Conservation (phyloP, 2,888 invertebrate species). For the Andrena praecox region DNA sequence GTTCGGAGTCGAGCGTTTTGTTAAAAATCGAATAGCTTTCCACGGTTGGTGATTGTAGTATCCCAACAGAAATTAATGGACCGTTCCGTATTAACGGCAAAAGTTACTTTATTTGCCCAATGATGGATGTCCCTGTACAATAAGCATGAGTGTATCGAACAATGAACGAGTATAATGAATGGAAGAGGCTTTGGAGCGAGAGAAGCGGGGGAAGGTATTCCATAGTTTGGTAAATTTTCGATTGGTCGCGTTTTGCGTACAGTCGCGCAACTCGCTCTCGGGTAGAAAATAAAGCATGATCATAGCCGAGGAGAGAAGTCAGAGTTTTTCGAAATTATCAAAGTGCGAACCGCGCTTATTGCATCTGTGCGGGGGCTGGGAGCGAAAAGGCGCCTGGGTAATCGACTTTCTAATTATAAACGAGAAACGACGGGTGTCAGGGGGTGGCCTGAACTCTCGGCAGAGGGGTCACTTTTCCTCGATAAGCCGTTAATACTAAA, state of each 20-base stretch:
- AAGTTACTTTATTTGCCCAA: conserved; percentile 35
- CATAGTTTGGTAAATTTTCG: conserved; percentile 16
- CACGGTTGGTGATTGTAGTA: conserved; percentile 4
- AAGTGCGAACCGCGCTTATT: conserved; percentile 37
- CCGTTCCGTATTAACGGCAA: conserved; percentile 6
- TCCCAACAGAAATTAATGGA: conserved; percentile 26
- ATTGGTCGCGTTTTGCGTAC: conserved; percentile 7
- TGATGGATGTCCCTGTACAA: conserved; percentile 32
- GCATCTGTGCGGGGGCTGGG: conserved; percentile 5
- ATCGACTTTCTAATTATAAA: conserved; percentile 72
- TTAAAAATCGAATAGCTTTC: conserved; percentile 37
- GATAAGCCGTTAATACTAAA: conserved; percentile 72
- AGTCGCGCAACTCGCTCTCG: not conserved
- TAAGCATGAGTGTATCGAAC: not conserved
- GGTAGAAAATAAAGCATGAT: conserved; percentile 8
- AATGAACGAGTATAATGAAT: not conserved
- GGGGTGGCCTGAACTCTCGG: conserved; percentile 56
- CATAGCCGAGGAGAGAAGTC: conserved; percentile 12
- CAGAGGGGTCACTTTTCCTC: conserved; percentile 56
- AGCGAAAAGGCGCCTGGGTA: conserved; percentile 52
- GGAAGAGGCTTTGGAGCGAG: not conserved
- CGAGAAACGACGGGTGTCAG: conserved; percentile 32
- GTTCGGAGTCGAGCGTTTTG: not conserved
- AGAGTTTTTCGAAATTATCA: conserved; percentile 54
- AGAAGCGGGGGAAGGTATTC: conserved; percentile 5